Evolutionary conservation across 64 coral and sea anemone species (phyloP).

Genomic region (Dendrophyllia cribrosa): DNA sequence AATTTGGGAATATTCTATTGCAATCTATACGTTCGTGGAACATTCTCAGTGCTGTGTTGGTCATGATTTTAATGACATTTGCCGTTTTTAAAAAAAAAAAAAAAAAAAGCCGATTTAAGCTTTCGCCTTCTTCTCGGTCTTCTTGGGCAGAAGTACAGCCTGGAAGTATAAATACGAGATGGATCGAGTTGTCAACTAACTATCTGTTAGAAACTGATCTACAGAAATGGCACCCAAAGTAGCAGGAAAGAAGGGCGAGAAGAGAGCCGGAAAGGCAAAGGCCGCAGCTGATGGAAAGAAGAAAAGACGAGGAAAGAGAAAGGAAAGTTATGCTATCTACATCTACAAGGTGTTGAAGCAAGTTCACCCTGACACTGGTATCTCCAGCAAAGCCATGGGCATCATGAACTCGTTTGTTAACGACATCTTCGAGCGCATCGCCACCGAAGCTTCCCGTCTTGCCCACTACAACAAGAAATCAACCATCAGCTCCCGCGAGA

Average conservation of each 20-base stretch:
- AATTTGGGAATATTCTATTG: too few relatives aligned
- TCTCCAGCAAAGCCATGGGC: slow-evolving; percentile 67
- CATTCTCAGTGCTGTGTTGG: too few relatives aligned
- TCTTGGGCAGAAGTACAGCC: too few relatives aligned
- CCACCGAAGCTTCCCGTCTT: slow-evolving; percentile 57
- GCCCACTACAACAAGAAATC: slow-evolving; percentile 71
- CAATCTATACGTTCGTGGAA: too few relatives aligned
- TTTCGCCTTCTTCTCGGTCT: too few relatives aligned
- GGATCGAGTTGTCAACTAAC: not conserved
- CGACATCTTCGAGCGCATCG: slow-evolving; percentile 84
- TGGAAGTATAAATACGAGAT: not conserved
- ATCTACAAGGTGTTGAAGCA: slow-evolving; percentile 64
- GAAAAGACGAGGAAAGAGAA: slow-evolving; percentile 35
- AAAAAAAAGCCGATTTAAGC: too few relatives aligned
- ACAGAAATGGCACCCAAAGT: slow-evolving; percentile 28
- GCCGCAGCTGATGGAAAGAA: slow-evolving; percentile 7
- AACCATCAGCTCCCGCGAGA: slow-evolving; percentile 49
- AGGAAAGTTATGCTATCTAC: slow-evolving; percentile 63
- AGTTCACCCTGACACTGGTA: slow-evolving; percentile 65
- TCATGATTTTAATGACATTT: too few relatives aligned
- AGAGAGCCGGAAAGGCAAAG: slow-evolving; percentile 47
- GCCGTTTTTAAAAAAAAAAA: too few relatives aligned
- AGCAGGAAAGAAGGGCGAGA: slow-evolving; percentile 51
- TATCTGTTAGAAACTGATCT: too few relatives aligned
- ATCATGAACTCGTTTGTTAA: slow-evolving; percentile 79